These are phyloP conservation scores for Tachina grossa DNA, from an alignment of 2,888 invertebrate species.

Conservation along the genomic window DNA sequence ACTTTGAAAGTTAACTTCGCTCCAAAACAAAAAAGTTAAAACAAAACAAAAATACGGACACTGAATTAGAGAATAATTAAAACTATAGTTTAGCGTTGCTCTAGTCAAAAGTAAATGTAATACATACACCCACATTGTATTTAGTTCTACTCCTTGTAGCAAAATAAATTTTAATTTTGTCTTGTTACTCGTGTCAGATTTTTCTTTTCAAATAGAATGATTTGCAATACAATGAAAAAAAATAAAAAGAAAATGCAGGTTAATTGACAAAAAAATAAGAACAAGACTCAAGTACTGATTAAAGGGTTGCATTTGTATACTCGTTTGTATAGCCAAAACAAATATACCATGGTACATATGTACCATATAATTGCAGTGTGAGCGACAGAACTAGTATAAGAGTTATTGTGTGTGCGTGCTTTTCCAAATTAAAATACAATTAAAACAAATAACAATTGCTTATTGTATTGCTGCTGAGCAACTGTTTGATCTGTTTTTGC, in stretches of 20 bases:
- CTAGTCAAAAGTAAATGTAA: conserved; percentile 5
- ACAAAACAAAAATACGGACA: not conserved
- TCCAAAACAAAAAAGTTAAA: not conserved
- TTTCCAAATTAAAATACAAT: too few relatives aligned
- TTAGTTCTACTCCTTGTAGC: not conserved
- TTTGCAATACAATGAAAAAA: not conserved
- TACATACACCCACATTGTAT: conserved; percentile 19
- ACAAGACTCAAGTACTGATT: too few relatives aligned
- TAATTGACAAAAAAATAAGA: too few relatives aligned
- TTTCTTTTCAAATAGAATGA: not conserved
- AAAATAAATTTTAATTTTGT: not conserved
- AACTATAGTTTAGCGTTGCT: conserved; percentile 9
- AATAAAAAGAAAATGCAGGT: not conserved
- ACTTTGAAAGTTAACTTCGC: conserved; percentile 1
- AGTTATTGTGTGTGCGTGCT: too few relatives aligned
- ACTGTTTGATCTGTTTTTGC: too few relatives aligned
- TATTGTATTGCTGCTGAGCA: too few relatives aligned
- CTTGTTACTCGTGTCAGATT: not conserved
- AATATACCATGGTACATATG: too few relatives aligned
- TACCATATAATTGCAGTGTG: too few relatives aligned
- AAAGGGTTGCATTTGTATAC: too few relatives aligned
- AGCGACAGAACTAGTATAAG: too few relatives aligned
- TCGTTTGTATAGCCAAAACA: too few relatives aligned
- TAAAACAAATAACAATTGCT: too few relatives aligned
- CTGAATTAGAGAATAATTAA: conserved; percentile 37